Evolutionary conservation across 2,797 vertebrate genomes (phyloP).

Genomic region (Lophius americanus): DNA sequence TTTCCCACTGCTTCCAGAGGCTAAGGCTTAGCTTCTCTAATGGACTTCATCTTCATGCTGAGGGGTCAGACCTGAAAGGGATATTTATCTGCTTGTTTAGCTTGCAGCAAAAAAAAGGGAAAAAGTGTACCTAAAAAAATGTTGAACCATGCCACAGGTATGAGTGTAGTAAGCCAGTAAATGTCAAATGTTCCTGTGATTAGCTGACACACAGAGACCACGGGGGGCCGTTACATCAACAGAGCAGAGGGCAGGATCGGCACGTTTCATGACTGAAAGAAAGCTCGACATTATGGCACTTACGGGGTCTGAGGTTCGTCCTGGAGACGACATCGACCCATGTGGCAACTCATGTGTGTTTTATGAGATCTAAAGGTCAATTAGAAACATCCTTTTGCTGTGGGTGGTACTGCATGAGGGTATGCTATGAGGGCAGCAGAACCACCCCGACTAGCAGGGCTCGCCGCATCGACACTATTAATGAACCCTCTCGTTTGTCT

Average conservation of each 20-base stretch:
- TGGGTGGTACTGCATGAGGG: constrained; percentile 13
- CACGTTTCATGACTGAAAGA: not conserved
- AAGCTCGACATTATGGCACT: constrained; percentile 31
- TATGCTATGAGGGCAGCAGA: not conserved
- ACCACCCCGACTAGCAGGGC: not conserved
- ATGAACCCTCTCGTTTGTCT: constrained; percentile 49
- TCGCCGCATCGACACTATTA: constrained; percentile 11
- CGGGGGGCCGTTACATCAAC: constrained; percentile 11
- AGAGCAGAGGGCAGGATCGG: too few relatives aligned
- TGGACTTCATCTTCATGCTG: too few relatives aligned
- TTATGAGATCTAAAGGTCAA: constrained; percentile 60
- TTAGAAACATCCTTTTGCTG: constrained; percentile 22
- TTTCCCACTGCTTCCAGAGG: not conserved
- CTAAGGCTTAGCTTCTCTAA: not conserved
- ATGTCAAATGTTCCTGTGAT: constrained; percentile 21
- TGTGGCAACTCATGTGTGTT: constrained; percentile 19
- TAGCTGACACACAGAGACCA: constrained; percentile 14
- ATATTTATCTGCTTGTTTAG: too few relatives aligned
- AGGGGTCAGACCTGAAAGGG: not conserved
- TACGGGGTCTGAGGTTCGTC: constrained; percentile 8
- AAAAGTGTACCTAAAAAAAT: too few relatives aligned
- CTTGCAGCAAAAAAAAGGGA: too few relatives aligned
- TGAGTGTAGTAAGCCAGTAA: not conserved
- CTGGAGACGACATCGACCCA: constrained; percentile 22
- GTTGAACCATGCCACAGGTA: not conserved